Conservation (phyloP, 1,140 invertebrate species). For the Ips nitidus region DNA sequence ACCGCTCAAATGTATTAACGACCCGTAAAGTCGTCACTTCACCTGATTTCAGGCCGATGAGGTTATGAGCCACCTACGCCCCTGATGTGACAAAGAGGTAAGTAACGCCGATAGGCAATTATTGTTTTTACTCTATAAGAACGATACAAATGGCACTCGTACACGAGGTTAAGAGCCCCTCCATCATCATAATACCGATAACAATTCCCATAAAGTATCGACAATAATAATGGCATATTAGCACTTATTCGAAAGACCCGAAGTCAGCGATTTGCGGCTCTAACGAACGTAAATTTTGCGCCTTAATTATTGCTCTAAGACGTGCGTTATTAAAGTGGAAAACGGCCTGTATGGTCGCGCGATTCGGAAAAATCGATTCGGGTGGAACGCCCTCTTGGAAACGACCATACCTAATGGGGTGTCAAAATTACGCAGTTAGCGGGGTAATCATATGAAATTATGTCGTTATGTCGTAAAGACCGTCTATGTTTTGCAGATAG, state of each 20-base stretch:
- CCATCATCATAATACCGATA: constrained; percentile 26
- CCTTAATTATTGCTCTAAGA: constrained; percentile 34
- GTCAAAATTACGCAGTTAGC: constrained; percentile 17
- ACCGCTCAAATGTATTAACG: background rate
- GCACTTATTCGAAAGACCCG: constrained; percentile 26
- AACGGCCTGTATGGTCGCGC: constrained; percentile 12
- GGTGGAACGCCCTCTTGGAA: constrained; percentile 4
- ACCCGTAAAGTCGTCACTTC: background rate
- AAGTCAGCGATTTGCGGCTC: constrained; percentile 22
- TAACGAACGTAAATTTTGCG: constrained; percentile 32
- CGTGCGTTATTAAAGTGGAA: constrained; percentile 30
- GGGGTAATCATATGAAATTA: constrained; percentile 24
- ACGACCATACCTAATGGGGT: constrained; percentile 24
- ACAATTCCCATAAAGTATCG: constrained; percentile 34
- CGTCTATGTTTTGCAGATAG: background rate
- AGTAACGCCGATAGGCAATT: constrained; percentile 15
- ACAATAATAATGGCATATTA: constrained; percentile 31
- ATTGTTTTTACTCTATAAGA: constrained; percentile 28
- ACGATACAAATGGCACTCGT: constrained; percentile 28
- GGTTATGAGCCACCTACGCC: no score
- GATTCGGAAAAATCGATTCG: constrained; percentile 18
- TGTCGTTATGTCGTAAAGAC: constrained; percentile 16
- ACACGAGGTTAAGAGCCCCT: constrained; percentile 23
- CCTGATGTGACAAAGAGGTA: no score
- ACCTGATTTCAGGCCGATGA: no score